Base-by-base conservation (phyloP, 2,113 vertebrate species). In the Micromys minutus region DNA sequence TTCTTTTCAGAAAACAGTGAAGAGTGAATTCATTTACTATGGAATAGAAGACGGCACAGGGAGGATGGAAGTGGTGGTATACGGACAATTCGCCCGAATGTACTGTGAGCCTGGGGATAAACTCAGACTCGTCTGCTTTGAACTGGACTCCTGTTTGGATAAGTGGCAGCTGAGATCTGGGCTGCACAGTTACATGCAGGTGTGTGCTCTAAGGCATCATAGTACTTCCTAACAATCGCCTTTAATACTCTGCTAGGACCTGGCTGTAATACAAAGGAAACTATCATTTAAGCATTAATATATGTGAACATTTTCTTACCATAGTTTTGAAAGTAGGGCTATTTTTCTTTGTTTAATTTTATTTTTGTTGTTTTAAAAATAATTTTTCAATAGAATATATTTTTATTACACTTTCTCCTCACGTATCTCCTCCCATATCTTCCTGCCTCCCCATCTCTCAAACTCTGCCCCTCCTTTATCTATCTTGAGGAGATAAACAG, bases 131-230 rank as follows among this genome's bases (percentile, higher is more conserved):
- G 55, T 71, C 61, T 95, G 88, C 84, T 96, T 95, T 93, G 93
- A 97, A 45, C 0, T 96, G 76, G 76, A 36, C 47, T 4, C 1
- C 1, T 36, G 19, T n/a, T 0, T 4, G 7, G 24, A 8, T 1
- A 13, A 0, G 0, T 34, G 36, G 39, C 91, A 94, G 13, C 80
- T 97, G 61, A 93, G 69, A 84, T 93, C 93, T 24, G 85, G 52
- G 42, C 65, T 16, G 31, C 94, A 97, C 19, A 96, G 97, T 55
- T 72, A 57, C 45, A 57, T 97, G 34, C 83, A 95, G 94, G 95
- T 97, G 22, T 24, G 96, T 86, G 31, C 67, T 47, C 34, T 22
- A 26, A 10, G 26, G 26, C 31, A 67, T 29, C 13, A 57, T 19
- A 0, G 3, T 45, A 89, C 39, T 87, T 89, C 42, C 39, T 81